Percentiles rank a stretch among this genome's conserved stretches.
Evolutionary conservation across 2,888 invertebrate genomes (phyloP).

Genomic region (Epicampocera succincta): DNA sequence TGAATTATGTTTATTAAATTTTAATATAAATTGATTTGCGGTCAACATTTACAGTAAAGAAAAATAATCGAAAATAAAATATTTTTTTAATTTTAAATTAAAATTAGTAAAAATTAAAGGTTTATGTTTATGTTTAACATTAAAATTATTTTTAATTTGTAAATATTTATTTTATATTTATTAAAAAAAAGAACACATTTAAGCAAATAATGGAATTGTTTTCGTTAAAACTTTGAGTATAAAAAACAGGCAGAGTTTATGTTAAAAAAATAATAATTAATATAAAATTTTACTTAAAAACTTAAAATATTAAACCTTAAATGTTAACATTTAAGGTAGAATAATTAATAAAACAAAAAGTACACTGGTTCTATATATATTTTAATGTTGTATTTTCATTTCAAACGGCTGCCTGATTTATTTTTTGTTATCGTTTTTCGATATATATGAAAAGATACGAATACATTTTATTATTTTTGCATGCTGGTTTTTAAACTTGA

Average conservation of each 20-base stretch:
- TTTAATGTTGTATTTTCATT: neutral
- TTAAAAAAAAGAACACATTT: conserved; percentile 73
- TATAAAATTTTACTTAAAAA: conserved; percentile 31
- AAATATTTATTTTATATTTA: conserved; percentile 68
- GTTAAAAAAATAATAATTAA: conserved; percentile 12
- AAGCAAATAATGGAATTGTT: conserved; percentile 68
- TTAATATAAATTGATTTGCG: conserved; percentile 57
- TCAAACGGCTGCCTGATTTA: conserved; percentile 42
- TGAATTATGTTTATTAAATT: conserved; percentile 41
- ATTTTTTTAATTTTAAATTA: conserved; percentile 37
- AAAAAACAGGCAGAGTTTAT: conserved; percentile 62
- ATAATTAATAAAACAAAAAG: conserved; percentile 23
- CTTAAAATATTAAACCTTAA: conserved; percentile 29
- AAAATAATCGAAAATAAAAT: conserved; percentile 15
- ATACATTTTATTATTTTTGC: conserved; percentile 16
- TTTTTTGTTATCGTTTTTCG: conserved; percentile 20
- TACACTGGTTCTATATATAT: conserved; percentile 46
- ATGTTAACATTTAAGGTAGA: conserved; percentile 24
- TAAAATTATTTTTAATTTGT: conserved; percentile 66
- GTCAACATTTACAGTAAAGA: conserved; percentile 61
- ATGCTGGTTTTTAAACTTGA: conserved; percentile 26
- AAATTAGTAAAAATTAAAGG: conserved; percentile 61
- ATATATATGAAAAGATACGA: conserved; percentile 25
- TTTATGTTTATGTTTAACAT: conserved; percentile 61
- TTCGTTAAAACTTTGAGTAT: conserved; percentile 62